Percentiles rank a stretch among this genome's conserved stretches.
Conservation (phyloP, 1,140 invertebrate species). For the Aphis craccivora region DNA sequence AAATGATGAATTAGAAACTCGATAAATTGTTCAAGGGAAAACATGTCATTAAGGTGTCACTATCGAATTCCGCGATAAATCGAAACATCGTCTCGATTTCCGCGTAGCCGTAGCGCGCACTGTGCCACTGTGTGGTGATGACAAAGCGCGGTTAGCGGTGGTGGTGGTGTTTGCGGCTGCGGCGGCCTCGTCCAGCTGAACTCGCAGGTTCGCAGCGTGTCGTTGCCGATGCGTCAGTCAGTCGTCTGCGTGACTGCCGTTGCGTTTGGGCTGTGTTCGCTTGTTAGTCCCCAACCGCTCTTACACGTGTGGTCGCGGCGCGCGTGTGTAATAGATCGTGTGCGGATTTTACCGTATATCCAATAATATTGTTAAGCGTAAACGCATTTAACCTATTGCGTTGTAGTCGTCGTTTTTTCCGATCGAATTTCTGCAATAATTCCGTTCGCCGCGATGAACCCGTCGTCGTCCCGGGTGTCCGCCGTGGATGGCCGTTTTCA, state of each 20-base stretch:
- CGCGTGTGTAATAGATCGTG: not conserved
- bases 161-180: not conserved
- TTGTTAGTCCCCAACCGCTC: not conserved
- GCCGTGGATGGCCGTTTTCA: not conserved
- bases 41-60: not conserved
- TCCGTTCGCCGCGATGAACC: not conserved
- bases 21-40: not conserved
- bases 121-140: not conserved
- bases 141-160: not conserved
- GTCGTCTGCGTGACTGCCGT: slow-evolving; percentile 30
- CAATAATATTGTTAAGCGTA: not conserved
- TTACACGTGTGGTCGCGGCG: not conserved
- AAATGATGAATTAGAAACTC: not conserved
- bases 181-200: not conserved
- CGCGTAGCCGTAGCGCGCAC: too few species aligned
- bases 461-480: not conserved
- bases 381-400: not conserved
- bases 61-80: not conserved
- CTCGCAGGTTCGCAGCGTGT: not conserved
- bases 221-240: not conserved
- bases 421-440: not conserved
- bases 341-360: not conserved
- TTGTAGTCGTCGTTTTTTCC: not conserved
- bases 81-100: not conserved
- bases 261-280: not conserved